These are phyloP conservation scores for Epizoanthus scotinus DNA, from an alignment of 92 coral and sea anemone species.

Conservation along the genomic window DNA sequence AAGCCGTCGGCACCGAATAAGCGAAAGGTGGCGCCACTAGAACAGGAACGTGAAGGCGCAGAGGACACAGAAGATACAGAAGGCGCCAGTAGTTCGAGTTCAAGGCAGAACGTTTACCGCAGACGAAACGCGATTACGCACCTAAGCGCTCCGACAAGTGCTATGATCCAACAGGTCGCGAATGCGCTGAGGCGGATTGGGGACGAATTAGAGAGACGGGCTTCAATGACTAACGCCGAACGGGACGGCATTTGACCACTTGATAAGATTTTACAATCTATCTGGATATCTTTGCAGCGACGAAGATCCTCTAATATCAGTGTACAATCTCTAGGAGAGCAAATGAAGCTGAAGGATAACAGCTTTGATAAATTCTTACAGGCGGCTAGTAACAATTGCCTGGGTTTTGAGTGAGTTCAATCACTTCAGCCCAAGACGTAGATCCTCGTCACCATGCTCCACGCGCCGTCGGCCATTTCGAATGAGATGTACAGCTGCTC, in stretches of 20 bases:
- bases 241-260: neutral
- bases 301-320: too few species aligned
- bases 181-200: constrained; percentile 50
- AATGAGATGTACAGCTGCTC: too few species aligned
- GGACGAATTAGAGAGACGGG: constrained; percentile 50
- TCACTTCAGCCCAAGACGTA: too few species aligned
- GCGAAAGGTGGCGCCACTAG: constrained; percentile 5
- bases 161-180: constrained; percentile 44
- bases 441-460: too few species aligned
- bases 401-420: too few species aligned
- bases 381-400: too few species aligned
- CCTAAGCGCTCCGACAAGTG: constrained; percentile 20
- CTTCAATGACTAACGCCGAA: constrained; percentile 9
- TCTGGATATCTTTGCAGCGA: too few species aligned
- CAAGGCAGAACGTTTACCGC: constrained; percentile 23
- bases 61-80: constrained; percentile 5
- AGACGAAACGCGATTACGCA: constrained; percentile 39
- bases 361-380: too few species aligned
- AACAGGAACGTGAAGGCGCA: constrained; percentile 2
- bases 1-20: constrained; percentile 12
- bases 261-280: too few species aligned
- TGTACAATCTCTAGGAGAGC: too few species aligned
- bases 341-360: too few species aligned
- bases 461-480: too few species aligned
- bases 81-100: neutral